Conservation (phyloP, 2,888 invertebrate species). For the Philhelius pedissequus region DNA sequence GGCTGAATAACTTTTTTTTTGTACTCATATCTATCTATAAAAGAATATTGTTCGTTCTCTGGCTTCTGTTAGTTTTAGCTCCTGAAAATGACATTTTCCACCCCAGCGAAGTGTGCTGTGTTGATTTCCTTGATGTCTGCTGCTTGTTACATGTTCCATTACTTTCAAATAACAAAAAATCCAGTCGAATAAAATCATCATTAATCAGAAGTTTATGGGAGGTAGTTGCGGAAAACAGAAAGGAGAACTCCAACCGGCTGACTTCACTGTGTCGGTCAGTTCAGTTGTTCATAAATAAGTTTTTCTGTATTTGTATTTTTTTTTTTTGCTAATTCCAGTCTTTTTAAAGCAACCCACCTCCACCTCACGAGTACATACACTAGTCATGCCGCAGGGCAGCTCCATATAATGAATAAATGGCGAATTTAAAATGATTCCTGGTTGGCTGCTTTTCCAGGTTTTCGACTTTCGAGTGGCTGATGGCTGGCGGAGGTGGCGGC, state of each 20-base stretch:
- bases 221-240: constrained; percentile 16
- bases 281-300: constrained; percentile 64
- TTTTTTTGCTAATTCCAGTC: constrained; percentile 8
- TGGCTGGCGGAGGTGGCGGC: neutral
- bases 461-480: constrained; percentile 24
- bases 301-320: constrained; percentile 17
- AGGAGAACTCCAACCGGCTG: constrained; percentile 12
- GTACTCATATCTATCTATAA: neutral
- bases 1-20: neutral
- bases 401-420: constrained; percentile 60
- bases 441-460: constrained; percentile 63
- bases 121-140: constrained; percentile 27
- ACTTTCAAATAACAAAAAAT: constrained; percentile 15
- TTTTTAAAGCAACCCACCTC: constrained; percentile 49
- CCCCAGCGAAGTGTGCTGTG: constrained; percentile 51
- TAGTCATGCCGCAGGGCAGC: constrained; percentile 40
- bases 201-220: constrained; percentile 63
- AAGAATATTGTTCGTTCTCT: neutral
- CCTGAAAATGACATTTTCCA: constrained; percentile 62
- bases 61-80: constrained; percentile 51
- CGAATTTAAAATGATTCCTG: constrained; percentile 64
- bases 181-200: constrained; percentile 67
- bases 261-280: constrained; percentile 37
- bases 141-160: constrained; percentile 48
- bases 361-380: constrained; percentile 1